Evolutionary conservation across 2,113 vertebrate species (phyloP).

Genomic region (Lepisosteus oculatus): DNA sequence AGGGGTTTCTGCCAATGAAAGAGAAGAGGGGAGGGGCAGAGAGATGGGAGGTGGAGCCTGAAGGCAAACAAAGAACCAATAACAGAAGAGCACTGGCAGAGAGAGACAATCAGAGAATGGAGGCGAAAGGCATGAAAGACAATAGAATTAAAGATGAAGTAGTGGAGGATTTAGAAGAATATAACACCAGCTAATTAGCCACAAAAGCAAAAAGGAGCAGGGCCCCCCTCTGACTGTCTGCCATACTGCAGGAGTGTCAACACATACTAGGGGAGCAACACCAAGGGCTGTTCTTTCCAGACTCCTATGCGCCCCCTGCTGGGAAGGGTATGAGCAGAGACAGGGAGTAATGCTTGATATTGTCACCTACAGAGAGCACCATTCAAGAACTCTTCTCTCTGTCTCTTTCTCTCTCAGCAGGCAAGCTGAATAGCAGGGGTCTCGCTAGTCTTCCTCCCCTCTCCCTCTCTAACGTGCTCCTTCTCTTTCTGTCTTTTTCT

Average conservation of each 20-base stretch:
- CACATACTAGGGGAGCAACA: too few species aligned
- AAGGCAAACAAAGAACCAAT: not conserved
- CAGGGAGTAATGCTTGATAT: too few species aligned
- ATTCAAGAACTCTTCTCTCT: not conserved
- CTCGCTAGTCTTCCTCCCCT: slow-evolving; percentile 33
- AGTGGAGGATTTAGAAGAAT: not conserved
- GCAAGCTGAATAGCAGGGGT: slow-evolving; percentile 16
- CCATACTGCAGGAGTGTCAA: too few species aligned
- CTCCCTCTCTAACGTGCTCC: slow-evolving; percentile 38
- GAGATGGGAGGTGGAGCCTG: not conserved
- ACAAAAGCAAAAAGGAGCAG: too few species aligned
- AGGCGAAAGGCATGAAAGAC: not conserved
- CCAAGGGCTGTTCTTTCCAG: too few species aligned
- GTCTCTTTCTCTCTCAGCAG: not conserved
- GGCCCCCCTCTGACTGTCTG: too few species aligned
- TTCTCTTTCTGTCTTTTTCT: slow-evolving; percentile 46
- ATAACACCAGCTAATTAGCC: too few species aligned
- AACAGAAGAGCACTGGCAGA: not conserved
- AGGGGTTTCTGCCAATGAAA: not conserved
- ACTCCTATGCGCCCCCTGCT: too few species aligned
- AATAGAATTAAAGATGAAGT: not conserved
- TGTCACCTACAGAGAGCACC: too few species aligned
- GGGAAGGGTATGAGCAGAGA: too few species aligned
- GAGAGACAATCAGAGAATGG: not conserved
- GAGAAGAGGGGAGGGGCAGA: not conserved